These are phyloP conservation scores for Diadema setosum DNA, from an alignment of 35 echinoderm and acorn worm species.

Conservation along the genomic window DNA sequence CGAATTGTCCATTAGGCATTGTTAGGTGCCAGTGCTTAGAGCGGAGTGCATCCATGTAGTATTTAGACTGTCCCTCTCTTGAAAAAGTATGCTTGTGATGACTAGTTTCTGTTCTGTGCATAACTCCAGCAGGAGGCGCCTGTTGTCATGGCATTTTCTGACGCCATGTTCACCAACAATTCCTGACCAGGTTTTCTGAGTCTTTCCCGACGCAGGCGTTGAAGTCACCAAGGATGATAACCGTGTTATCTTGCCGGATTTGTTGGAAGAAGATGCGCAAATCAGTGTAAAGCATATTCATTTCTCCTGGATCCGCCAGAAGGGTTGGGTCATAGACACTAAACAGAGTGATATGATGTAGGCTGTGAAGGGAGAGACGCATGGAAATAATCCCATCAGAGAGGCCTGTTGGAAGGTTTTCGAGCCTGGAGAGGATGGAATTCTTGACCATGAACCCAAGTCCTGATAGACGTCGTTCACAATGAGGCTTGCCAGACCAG, in stretches of 20 bases:
- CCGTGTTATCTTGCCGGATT: not conserved
- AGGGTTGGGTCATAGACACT: constrained; percentile 46
- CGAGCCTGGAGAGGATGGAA: constrained; percentile 27
- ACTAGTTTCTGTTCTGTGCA: not conserved
- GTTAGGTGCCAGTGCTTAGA: constrained; percentile 28
- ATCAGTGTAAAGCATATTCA: not conserved
- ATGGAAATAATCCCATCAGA: constrained; percentile 36
- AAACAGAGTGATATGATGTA: not conserved
- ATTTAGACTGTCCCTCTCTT: not conserved
- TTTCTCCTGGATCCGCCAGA: not conserved
- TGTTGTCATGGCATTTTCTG: constrained; percentile 2
- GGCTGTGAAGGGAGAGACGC: not conserved
- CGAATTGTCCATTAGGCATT: not conserved
- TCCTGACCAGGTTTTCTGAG: not conserved
- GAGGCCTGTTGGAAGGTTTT: constrained; percentile 14
- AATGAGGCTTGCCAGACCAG: constrained; percentile 38
- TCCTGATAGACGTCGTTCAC: not conserved
- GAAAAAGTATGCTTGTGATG: not conserved
- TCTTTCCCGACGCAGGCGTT: constrained; percentile 1
- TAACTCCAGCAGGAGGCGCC: not conserved
- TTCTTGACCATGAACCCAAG: constrained; percentile 41
- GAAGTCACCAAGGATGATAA: constrained; percentile 28
- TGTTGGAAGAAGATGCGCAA: no score
- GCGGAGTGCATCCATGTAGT: not conserved
- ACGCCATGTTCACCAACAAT: constrained; percentile 7